Conservation (phyloP, 2,888 invertebrate genomes). For the Erebia ligea region DNA sequence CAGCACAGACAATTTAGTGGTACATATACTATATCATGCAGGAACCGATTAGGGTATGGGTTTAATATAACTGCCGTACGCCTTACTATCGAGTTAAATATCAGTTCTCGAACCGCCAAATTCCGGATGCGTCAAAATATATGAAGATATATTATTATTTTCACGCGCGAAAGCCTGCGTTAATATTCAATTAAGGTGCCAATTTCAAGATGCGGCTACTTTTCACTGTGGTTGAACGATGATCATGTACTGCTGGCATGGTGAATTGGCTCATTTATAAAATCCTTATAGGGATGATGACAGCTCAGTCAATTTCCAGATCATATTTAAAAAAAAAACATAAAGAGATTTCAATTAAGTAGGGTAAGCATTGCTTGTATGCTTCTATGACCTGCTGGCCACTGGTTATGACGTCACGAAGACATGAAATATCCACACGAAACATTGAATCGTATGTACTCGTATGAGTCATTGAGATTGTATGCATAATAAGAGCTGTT, state of each 20-base stretch:
- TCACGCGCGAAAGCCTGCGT: conserved; percentile 31
- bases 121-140: conserved; percentile 18
- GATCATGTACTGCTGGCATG: conserved; percentile 8
- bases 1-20: no score
- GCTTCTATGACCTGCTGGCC: no score
- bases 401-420: background rate
- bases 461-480: conserved; percentile 9
- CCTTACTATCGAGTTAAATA: background rate
- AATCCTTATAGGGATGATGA: no score
- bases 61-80: background rate
- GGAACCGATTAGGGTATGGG: no score
- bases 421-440: background rate
- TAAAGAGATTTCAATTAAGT: no score
- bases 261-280: conserved; percentile 20
- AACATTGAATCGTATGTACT: conserved; percentile 3
- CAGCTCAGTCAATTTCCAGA: no score
- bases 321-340: no score
- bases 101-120: background rate
- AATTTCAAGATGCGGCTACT: conserved; percentile 36
- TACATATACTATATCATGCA: no score
- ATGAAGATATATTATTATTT: conserved; percentile 38
- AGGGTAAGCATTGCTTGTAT: background rate
- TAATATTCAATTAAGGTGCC: conserved; percentile 45
- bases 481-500: conserved; percentile 1
- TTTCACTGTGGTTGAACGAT: conserved; percentile 23